Percentiles rank a stretch among this genome's conserved stretches.
phyloP scores from a whole-genome alignment of 1,140 invertebrate genomes.

The Macrocentrus cingulum region DNA sequence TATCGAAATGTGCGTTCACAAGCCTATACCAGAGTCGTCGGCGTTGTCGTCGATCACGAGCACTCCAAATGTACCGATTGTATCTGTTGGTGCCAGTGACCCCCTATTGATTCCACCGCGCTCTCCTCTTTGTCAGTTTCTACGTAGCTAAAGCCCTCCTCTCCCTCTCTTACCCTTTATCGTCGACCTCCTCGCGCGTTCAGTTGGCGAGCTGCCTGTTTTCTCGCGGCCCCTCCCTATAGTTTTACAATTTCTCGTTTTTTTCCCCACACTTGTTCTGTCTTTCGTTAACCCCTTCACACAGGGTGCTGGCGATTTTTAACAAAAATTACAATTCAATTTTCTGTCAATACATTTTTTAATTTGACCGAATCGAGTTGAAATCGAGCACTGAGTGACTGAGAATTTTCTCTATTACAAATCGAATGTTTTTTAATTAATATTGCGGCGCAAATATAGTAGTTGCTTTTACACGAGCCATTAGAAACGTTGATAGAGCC shows the following conservation, averaged over 20 bases:
- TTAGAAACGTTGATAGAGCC: no score
- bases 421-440: no score
- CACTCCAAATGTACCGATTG: conserved; percentile 54
- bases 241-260: neutral
- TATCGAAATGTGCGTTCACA: conserved; percentile 20
- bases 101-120: conserved; percentile 55
- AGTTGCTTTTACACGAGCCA: no score
- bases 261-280: neutral
- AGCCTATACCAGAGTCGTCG: neutral
- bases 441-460: no score
- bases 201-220: conserved; percentile 27
- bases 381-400: no score
- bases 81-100: conserved; percentile 58
- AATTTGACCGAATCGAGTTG: no score
- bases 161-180: conserved; percentile 11
- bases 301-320: no score
- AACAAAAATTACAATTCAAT: no score
- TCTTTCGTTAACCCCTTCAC: no score
- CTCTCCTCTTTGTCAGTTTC: conserved; percentile 16
- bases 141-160: neutral
- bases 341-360: no score
- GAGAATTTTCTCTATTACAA: no score
- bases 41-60: conserved; percentile 19
- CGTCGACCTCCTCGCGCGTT: conserved; percentile 4
- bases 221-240: conserved; percentile 19